Evolutionary conservation across 2,888 invertebrate genomes (phyloP), one percentile per base, ranked within the genome.

Genomic region (Dorcus hopei): DNA sequence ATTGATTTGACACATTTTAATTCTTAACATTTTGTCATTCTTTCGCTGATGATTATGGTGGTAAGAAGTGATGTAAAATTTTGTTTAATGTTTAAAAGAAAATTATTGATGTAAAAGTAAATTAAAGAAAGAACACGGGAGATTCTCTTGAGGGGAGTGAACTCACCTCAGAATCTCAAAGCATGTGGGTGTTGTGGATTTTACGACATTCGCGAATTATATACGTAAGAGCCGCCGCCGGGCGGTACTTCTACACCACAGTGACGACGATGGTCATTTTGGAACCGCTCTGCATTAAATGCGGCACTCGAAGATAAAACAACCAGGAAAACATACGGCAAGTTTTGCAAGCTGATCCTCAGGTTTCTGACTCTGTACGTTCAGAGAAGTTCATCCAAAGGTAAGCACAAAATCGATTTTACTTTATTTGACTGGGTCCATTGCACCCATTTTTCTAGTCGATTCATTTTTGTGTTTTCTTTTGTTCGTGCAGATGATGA

Each of bases 311-410:
- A 92, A 54, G 95, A 96, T 72, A 86, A 87, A 82, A 83, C 54
- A 88, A 93, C 76, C 87, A 90, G 75, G 97, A 98, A 69, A 88
- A 86, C 70, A 89, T 98, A 65, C 85, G n/a, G 86, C 70, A 97
- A 97, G 79, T 98, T 98, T 76, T 83, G n/a, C 97, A 54, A 83
- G 88, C 26, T n/a, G 98, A 98, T 79, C 86, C 95, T 0, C 96
- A 97, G 79, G 88, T 92, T 55, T 85, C 91, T n/a, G 68, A 89
- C 93, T 11, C 81, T 99, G 56, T 91, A 94, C 66, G 85, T 99
- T 54, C 97, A 97, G 75, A 85, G 95, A 61, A 89, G 88, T 74
- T 91, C 93, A 33, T 87, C 88, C 5, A 97, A 96, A 91, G 96
- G 95, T 95, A 83, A 66, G 68, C 14, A 49, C 38, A 47, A 47